A percentile compares a stretch with the other conserved stretches of the same genome.
Evolutionary conservation across 2,113 vertebrate genomes (phyloP).

Genomic region (Pituophis catenifer): DNA sequence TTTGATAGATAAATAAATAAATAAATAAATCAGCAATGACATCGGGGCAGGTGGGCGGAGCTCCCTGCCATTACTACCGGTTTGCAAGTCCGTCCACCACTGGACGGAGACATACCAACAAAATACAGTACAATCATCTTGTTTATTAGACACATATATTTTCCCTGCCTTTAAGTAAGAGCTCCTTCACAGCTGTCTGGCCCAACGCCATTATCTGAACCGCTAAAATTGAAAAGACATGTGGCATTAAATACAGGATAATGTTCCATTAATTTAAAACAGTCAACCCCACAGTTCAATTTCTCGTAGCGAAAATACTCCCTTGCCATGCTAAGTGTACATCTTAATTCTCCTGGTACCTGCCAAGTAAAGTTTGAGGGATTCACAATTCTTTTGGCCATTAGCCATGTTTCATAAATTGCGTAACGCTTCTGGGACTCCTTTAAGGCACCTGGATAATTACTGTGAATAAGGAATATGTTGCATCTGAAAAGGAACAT

Average conservation of each 20-base stretch:
- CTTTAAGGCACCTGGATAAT: neutral
- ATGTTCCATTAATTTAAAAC: neutral
- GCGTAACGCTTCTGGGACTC: neutral
- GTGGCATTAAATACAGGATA: neutral
- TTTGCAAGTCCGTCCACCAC: too few species aligned
- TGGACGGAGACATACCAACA: neutral
- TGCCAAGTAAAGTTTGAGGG: neutral
- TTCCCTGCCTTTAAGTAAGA: neutral
- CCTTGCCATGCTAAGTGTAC: neutral
- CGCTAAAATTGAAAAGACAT: neutral
- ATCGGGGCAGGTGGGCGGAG: too few species aligned
- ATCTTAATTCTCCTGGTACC: neutral
- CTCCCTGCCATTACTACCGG: too few species aligned
- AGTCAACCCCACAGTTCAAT: neutral
- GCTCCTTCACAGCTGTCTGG: neutral
- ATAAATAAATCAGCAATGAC: too few species aligned
- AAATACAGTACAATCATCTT: neutral
- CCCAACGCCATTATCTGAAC: neutral
- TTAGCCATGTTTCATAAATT: neutral
- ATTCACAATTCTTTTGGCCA: neutral
- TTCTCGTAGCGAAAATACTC: neutral
- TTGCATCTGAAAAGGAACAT: neutral
- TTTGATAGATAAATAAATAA: too few species aligned
- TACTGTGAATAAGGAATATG: neutral
- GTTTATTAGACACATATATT: neutral